phyloP scores from a whole-genome alignment of 2,113 vertebrate genomes.

The Seriola dumerili region DNA sequence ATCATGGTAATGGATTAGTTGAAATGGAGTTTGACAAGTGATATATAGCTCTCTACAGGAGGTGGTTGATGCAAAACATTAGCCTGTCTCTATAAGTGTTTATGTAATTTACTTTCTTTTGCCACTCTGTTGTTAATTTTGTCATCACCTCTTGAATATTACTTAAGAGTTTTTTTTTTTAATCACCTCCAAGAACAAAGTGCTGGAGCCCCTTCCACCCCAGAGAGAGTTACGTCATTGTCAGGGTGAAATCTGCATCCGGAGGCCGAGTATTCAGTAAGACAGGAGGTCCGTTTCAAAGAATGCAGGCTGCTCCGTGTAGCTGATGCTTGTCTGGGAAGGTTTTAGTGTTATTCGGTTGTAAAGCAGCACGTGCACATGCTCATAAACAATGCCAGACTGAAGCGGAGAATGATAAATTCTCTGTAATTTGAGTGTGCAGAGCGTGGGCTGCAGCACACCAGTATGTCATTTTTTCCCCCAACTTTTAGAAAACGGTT shows the following conservation, averaged over 20 bases:
- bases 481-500: neutral
- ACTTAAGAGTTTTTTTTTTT: neutral
- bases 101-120: neutral
- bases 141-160: neutral
- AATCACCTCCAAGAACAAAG: slow-evolving; percentile 6
- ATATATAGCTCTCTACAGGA: slow-evolving; percentile 21
- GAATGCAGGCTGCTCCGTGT: neutral
- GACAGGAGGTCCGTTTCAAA: neutral
- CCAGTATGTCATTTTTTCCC: neutral
- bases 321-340: neutral
- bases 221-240: neutral
- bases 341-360: neutral
- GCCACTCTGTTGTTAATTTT: neutral
- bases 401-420: neutral
- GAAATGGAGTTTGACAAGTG: slow-evolving; percentile 44
- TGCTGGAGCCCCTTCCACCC: neutral
- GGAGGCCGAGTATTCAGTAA: neutral
- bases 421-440: neutral
- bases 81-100: slow-evolving; percentile 7
- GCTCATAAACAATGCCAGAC: neutral
- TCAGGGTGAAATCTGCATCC: neutral
- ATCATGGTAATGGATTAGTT: slow-evolving; percentile 43
- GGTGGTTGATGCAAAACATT: neutral
- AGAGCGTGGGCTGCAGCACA: neutral
- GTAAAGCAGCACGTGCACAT: neutral